Evolutionary conservation across 2,888 invertebrate species (phyloP), one percentile per base, ranked within the genome.

Genomic region (Alsophila aescularia): DNA sequence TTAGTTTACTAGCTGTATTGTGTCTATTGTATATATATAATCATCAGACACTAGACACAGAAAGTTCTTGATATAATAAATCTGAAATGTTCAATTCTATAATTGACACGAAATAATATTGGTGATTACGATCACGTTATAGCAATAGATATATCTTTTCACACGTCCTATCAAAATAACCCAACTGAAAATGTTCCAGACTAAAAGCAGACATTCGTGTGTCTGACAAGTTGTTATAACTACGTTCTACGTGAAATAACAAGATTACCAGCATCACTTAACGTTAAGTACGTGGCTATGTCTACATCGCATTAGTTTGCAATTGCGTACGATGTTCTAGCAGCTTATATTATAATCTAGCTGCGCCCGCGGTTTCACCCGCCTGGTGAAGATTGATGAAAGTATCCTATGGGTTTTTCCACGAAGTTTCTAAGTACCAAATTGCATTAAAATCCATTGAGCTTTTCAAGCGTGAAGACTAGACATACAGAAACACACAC

Each of bases 211-310:
- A 41, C 40, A 45, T 27, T 44, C 44, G 14, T 18, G 13, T 34
- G 44, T 14, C 40, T 40, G 45, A 44, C 52, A 40, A 40, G 29
- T 27, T 45, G 2, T 5, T 27, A 43, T 44, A 52, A 44, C 51
- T 31, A 37, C 14, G 29, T 52, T 44, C n/a, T 32, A 44, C 44
- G 52, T 44, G 39, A 44, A 52, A 52, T 52, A 52, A 52, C 44
- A 52, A 14, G 1, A 36, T 45, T 44, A 44, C 15, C 5, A 29
- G 14, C 34, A 8, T 31, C 18, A 45, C 45, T 45, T 45, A 47
- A 14, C 12, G 21, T 2, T 9, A 21, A 35, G 24, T 14, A 35
- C 40, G 40, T 40, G 24, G 13, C 13, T 40, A 4, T 14, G 15
- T 15, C 9, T 35, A 35, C 9, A 34, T 18, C 5, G 5, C 5